Conservation (phyloP, 1,140 invertebrate genomes). For the Sinonovacula constricta region DNA sequence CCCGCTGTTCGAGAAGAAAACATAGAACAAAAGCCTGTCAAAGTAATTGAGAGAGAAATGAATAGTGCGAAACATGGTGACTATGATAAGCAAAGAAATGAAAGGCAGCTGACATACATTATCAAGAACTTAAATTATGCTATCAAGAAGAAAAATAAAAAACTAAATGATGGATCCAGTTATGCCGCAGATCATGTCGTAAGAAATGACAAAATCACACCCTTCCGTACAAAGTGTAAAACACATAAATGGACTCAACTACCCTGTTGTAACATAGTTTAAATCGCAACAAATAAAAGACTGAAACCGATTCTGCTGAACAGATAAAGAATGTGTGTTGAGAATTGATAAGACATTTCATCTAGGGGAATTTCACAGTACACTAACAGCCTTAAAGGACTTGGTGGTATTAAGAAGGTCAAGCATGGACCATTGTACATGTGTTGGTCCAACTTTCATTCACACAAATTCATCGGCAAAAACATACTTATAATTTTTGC, state of each 20-base stretch:
- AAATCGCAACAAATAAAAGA: conserved; percentile 25
- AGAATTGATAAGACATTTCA: conserved; percentile 26
- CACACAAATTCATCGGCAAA: conserved; percentile 19
- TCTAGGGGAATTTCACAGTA: conserved; percentile 9
- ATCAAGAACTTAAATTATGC: no score
- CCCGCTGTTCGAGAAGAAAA: no score
- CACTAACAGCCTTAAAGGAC: conserved; percentile 22
- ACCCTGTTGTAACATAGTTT: not conserved
- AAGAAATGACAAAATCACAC: conserved; percentile 22
- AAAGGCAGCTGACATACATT: no score
- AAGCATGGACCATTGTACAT: not conserved
- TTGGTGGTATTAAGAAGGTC: not conserved
- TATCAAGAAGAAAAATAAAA: not conserved
- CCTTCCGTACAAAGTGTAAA: conserved; percentile 17
- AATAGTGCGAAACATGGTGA: no score
- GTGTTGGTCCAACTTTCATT: conserved; percentile 26
- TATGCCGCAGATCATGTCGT: no score
- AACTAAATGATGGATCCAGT: conserved; percentile 6
- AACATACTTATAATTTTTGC: conserved; percentile 19
- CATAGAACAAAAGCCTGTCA: no score
- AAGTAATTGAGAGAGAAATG: no score
- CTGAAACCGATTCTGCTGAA: conserved; percentile 18
- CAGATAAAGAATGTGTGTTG: not conserved
- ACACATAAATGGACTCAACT: not conserved
- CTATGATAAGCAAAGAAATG: no score